These are phyloP conservation scores for Campoletis raptor DNA, from an alignment of 2,888 invertebrate genomes.

Conservation along the genomic window DNA sequence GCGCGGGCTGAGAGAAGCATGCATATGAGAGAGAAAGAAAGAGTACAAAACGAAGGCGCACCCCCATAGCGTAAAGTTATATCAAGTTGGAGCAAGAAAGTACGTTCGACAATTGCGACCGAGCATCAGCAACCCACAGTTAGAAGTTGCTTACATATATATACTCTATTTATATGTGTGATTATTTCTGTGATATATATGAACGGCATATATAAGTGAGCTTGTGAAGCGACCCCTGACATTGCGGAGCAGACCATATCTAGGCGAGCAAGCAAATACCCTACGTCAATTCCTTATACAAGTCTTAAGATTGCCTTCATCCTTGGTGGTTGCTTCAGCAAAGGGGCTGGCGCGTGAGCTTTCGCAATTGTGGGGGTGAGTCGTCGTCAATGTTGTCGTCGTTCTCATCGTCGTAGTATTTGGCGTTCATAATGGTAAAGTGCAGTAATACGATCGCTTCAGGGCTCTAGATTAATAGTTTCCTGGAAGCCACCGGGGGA, in stretches of 20 bases:
- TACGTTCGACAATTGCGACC: slow-evolving; percentile 58
- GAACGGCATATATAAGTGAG: slow-evolving; percentile 5
- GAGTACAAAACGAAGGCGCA: slow-evolving; percentile 35
- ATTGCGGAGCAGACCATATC: slow-evolving; percentile 19
- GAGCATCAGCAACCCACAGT: slow-evolving; percentile 52
- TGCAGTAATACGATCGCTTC: slow-evolving; percentile 78
- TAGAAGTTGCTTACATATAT: neutral
- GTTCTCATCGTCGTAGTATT: slow-evolving; percentile 36
- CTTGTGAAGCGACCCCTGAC: slow-evolving; percentile 45
- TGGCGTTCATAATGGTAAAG: slow-evolving; percentile 79
- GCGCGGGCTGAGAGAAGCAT: neutral
- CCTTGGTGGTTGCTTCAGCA: slow-evolving; percentile 39
- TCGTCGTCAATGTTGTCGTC: slow-evolving; percentile 38
- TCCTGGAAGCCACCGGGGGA: slow-evolving; percentile 68
- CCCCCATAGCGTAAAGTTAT: slow-evolving; percentile 50
- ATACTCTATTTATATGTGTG: neutral
- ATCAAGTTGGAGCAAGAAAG: slow-evolving; percentile 52
- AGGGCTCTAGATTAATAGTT: slow-evolving; percentile 77
- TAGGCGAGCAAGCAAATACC: slow-evolving; percentile 22
- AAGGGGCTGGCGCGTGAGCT: slow-evolving; percentile 33
- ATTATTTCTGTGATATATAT: slow-evolving; percentile 21
- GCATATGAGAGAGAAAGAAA: neutral
- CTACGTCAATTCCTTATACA: slow-evolving; percentile 62
- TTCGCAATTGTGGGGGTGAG: slow-evolving; percentile 54
- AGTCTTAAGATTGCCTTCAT: slow-evolving; percentile 66